Evolutionary conservation across 2,797 vertebrate species (phyloP).

Genomic region (Antennarius maculatus): DNA sequence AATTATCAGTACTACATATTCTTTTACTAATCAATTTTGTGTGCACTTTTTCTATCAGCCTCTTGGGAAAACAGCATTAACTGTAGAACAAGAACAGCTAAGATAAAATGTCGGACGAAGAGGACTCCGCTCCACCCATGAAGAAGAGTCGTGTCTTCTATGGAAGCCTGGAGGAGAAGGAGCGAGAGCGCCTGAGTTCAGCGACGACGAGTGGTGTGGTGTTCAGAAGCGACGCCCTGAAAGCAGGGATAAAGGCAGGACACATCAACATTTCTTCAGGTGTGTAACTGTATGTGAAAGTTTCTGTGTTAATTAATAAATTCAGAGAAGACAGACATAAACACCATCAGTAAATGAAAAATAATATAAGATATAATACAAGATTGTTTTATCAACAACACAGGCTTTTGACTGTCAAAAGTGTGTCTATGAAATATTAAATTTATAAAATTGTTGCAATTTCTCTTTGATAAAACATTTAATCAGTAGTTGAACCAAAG

Average conservation of each 20-base stretch:
- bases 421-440: too few relatives aligned
- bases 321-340: too few relatives aligned
- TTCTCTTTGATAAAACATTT: too few relatives aligned
- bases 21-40: background rate
- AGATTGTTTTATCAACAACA: too few relatives aligned
- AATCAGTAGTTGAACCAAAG: too few relatives aligned
- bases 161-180: slow-evolving; percentile 95
- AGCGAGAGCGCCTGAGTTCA: slow-evolving; percentile 84
- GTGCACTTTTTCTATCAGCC: slow-evolving; percentile 4
- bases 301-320: background rate
- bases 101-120: slow-evolving; percentile 81
- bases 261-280: slow-evolving; percentile 96
- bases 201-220: slow-evolving; percentile 45
- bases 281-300: slow-evolving; percentile 50
- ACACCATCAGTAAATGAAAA: too few relatives aligned
- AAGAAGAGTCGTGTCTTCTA: slow-evolving; percentile 92
- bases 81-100: background rate
- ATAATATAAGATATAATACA: too few relatives aligned
- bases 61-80: background rate
- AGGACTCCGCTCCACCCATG: slow-evolving; percentile 70
- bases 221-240: slow-evolving; percentile 84
- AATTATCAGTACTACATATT: too few relatives aligned
- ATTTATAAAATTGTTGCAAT: too few relatives aligned
- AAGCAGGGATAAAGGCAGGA: slow-evolving; percentile 90
- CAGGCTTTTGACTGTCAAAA: too few relatives aligned